Percentiles rank a stretch among this genome's conserved stretches.
These are phyloP conservation scores for Tenodera sinensis DNA, from an alignment of 2,888 invertebrate species.

Conservation along the genomic window DNA sequence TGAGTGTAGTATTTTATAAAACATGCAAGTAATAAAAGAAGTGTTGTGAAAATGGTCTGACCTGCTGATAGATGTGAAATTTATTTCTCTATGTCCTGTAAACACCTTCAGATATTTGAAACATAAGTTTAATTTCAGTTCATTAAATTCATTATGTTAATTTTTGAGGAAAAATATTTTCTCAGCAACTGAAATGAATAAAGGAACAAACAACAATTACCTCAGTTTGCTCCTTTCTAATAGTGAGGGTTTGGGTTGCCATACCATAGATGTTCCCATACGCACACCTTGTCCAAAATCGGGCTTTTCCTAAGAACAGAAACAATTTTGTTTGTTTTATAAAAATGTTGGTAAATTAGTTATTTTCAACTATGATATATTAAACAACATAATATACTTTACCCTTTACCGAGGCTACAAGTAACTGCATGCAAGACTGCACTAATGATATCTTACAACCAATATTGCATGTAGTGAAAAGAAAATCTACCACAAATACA, in stretches of 20 bases:
- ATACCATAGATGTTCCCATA: constrained; percentile 63
- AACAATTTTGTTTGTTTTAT: background rate
- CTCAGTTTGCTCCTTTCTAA: constrained; percentile 28
- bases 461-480: too few relatives aligned
- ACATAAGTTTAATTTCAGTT: background rate
- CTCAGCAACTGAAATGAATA: background rate
- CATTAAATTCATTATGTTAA: background rate
- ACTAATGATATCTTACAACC: too few relatives aligned
- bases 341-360: too few relatives aligned
- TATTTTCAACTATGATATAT: too few relatives aligned
- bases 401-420: too few relatives aligned
- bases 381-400: too few relatives aligned
- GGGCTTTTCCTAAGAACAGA: constrained; percentile 60
- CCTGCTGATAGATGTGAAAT: background rate
- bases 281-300: constrained; percentile 65
- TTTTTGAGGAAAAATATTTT: background rate
- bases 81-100: background rate
- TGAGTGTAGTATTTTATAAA: background rate
- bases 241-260: constrained; percentile 45
- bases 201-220: constrained; percentile 12
- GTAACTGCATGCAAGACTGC: too few relatives aligned
- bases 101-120: background rate
- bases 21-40: background rate
- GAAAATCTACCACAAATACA: too few relatives aligned
- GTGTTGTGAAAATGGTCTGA: background rate